Percentiles rank a stretch among this genome's conserved stretches.
phyloP scores from a whole-genome alignment of 2,888 invertebrate species.

The Drosophila koepferae region DNA sequence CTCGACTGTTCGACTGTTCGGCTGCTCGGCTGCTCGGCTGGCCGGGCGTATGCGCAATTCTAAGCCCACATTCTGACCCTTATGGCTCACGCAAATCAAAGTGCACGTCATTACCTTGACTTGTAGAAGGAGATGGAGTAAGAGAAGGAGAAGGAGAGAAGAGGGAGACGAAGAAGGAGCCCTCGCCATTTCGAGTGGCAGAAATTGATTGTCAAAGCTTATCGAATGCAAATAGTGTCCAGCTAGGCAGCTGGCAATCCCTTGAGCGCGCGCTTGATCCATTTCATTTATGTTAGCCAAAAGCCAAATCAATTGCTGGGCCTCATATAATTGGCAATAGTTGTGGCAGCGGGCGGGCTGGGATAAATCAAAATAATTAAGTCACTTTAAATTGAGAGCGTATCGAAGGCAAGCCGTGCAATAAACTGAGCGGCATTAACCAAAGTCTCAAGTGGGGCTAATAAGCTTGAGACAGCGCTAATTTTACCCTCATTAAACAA shows the following conservation, averaged over 20 bases:
- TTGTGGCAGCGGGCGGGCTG: constrained; percentile 11
- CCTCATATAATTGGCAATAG: constrained; percentile 53
- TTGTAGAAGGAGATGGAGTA: neutral
- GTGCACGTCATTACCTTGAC: constrained; percentile 78
- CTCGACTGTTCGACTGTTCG: neutral
- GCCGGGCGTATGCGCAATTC: constrained; percentile 71
- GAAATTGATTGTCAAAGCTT: constrained; percentile 52
- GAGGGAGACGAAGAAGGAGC: neutral
- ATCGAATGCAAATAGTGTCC: constrained; percentile 41
- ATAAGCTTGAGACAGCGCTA: constrained; percentile 81
- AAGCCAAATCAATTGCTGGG: constrained; percentile 55
- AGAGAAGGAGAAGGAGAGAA: neutral
- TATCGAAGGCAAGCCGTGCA: constrained; percentile 53
- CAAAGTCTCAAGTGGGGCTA: constrained; percentile 78
- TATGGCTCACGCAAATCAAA: constrained; percentile 73
- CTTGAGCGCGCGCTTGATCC: constrained; percentile 35
- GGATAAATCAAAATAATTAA: constrained; percentile 79
- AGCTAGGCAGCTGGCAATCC: constrained; percentile 22
- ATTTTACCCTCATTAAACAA: constrained; percentile 82
- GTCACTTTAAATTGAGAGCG: constrained; percentile 69
- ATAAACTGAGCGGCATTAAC: constrained; percentile 77
- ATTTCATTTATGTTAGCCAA: constrained; percentile 61
- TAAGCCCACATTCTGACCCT: constrained; percentile 47
- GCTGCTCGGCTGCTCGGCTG: constrained; percentile 17
- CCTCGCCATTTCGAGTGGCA: constrained; percentile 30